These are phyloP conservation scores for Phaethon lepturus DNA, from an alignment of 2,113 vertebrate genomes.

Conservation along the genomic window DNA sequence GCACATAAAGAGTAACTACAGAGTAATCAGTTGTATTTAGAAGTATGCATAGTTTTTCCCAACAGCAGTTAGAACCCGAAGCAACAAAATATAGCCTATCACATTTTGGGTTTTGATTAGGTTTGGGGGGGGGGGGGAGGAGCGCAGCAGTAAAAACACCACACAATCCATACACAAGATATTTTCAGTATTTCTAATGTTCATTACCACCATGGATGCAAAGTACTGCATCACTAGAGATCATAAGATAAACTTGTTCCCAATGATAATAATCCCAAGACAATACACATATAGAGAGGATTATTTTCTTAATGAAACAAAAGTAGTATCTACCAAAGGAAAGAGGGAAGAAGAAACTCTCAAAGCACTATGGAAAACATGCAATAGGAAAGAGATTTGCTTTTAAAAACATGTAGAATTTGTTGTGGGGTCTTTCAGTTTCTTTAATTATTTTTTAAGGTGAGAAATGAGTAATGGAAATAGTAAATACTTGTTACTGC, in stretches of 20 bases:
- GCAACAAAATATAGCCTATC: neutral
- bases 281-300: neutral
- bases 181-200: neutral
- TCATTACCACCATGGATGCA: neutral
- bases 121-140: neutral
- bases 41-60: neutral
- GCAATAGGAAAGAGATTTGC: neutral
- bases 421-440: neutral
- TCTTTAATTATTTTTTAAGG: neutral
- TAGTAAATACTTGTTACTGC: neutral
- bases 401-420: neutral
- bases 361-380: neutral
- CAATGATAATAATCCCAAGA: neutral
- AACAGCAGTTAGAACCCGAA: neutral
- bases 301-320: neutral
- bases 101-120: accelerated
- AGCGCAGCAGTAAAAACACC: neutral
- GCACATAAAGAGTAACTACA: neutral
- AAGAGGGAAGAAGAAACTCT: neutral
- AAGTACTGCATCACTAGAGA: neutral
- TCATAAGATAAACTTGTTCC: neutral
- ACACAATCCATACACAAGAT: neutral
- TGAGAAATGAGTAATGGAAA: neutral
- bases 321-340: neutral
- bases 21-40: neutral